A percentile compares a stretch with the other conserved stretches of the same genome.
Evolutionary conservation across 1,140 invertebrate genomes (phyloP).

Genomic region (Bombyx mandarina): DNA sequence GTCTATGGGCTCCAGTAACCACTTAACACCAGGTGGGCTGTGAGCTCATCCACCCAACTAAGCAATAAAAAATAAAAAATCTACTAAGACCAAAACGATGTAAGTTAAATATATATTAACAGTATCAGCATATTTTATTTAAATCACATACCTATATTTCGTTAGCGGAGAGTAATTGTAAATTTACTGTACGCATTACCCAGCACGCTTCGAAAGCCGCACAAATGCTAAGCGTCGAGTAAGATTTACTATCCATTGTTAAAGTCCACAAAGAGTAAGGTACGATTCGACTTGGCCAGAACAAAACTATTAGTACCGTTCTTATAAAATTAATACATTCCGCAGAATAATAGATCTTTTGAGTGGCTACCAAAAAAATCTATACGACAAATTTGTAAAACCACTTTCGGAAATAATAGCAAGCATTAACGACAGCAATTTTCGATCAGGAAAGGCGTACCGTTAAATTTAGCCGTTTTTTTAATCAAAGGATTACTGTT

Average conservation of each 20-base stretch:
- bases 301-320: conserved; percentile 25
- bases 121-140: no score
- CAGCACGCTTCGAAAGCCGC: conserved; percentile 2
- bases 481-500: conserved; percentile 22
- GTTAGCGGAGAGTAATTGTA: no score
- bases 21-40: no score
- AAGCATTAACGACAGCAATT: background rate
- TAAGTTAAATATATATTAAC: no score
- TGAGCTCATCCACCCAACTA: no score
- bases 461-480: conserved; percentile 13
- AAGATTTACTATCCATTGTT: conserved; percentile 50
- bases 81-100: no score
- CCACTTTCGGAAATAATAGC: background rate
- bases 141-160: background rate
- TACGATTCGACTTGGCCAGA: conserved; percentile 41
- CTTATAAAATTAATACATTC: conserved; percentile 4
- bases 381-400: no score
- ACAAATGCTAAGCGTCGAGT: conserved; percentile 21
- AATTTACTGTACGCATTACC: background rate
- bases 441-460: background rate
- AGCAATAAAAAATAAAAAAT: no score
- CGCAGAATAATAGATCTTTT: no score
- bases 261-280: conserved; percentile 45
- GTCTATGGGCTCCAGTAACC: no score
- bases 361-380: no score